Conservation (phyloP, 2,888 invertebrate genomes). For the Thymelicus acteon region DNA sequence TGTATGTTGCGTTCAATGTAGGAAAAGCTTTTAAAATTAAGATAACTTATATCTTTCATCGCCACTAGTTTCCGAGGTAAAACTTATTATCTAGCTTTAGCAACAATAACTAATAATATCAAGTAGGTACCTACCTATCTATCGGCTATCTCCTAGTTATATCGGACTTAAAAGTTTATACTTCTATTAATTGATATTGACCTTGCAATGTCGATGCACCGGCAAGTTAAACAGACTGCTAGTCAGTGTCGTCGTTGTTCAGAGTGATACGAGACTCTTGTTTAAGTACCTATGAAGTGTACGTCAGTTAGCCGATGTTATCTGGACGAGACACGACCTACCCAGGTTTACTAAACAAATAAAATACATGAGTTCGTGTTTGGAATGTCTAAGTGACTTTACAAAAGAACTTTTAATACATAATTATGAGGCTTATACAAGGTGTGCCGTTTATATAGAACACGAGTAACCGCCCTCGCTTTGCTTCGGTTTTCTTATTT, state of each 20-base stretch:
- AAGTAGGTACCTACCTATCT: too few species aligned
- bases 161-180: conserved; percentile 9
- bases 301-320: conserved; percentile 29
- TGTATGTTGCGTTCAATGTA: not conserved
- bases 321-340: conserved; percentile 22
- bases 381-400: conserved; percentile 11
- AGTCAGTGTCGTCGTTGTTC: conserved; percentile 37
- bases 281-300: conserved; percentile 14
- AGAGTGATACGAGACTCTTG: conserved; percentile 14
- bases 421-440: not conserved
- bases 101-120: too few species aligned
- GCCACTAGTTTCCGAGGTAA: too few species aligned
- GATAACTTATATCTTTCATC: too few species aligned
- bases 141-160: not conserved
- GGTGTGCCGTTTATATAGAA: too few species aligned
- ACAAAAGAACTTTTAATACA: not conserved
- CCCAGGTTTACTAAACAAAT: conserved; percentile 11
- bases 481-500: too few species aligned
- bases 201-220: conserved; percentile 47
- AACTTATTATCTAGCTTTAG: too few species aligned
- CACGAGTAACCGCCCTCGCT: too few species aligned
- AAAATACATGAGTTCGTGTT: conserved; percentile 37
- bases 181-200: conserved; percentile 41
- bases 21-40: not conserved
- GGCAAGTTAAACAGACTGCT: conserved; percentile 42